Percentiles rank a stretch among this genome's conserved stretches.
Evolutionary conservation across 2,797 vertebrate species (phyloP).

Genomic region (Pangasius macronema): DNA sequence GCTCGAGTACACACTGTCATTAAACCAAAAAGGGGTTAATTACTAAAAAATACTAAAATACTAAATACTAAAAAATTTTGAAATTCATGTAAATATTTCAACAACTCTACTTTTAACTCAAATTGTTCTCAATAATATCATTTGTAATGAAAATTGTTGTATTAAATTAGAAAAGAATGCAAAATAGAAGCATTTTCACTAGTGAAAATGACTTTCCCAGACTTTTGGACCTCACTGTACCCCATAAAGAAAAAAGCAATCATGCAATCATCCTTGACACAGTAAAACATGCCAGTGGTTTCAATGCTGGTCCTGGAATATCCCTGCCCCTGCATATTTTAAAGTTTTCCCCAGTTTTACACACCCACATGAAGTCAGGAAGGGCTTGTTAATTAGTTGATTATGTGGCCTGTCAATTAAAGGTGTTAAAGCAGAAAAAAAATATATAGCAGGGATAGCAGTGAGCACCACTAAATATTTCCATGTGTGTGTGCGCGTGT

Average conservation of each 20-base stretch:
- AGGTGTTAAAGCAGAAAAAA: neutral
- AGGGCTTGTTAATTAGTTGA: slow-evolving; percentile 4
- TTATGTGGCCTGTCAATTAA: neutral
- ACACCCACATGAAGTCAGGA: neutral
- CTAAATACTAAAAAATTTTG: neutral
- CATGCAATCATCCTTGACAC: neutral
- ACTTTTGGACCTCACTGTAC: neutral
- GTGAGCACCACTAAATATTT: neutral
- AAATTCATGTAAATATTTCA: neutral
- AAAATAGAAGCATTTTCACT: neutral
- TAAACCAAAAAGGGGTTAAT: too few species aligned
- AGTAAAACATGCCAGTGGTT: neutral
- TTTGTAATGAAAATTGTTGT: neutral
- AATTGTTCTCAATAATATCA: neutral
- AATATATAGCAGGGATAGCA: neutral
- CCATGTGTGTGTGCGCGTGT: neutral
- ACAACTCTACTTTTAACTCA: neutral
- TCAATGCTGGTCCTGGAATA: neutral
- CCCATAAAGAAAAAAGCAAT: neutral
- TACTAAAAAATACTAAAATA: too few species aligned
- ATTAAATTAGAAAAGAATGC: neutral
- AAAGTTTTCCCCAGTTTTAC: neutral
- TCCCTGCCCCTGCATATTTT: neutral
- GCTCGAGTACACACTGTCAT: too few species aligned
- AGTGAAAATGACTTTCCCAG: neutral